Evolutionary conservation across 2,888 invertebrate species (phyloP).

Genomic region (Drosophila cracens): DNA sequence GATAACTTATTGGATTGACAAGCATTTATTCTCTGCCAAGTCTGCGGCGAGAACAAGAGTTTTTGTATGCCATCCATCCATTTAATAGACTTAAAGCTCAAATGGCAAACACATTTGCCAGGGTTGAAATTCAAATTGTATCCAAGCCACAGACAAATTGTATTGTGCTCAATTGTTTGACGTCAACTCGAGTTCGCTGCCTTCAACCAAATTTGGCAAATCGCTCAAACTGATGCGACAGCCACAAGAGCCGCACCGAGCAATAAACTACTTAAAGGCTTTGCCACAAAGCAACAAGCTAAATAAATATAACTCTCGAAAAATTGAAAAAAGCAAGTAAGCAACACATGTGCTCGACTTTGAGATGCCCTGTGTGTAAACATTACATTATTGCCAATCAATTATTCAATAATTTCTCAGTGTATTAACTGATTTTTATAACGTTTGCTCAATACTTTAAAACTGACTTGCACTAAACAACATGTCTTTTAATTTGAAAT

Average conservation of each 20-base stretch:
- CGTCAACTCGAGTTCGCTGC: conserved; percentile 40
- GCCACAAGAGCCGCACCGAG: conserved; percentile 33
- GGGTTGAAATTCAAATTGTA: conserved; percentile 22
- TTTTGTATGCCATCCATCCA: conserved; percentile 1
- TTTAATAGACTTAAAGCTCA: conserved; percentile 18
- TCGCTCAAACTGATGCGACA: conserved; percentile 49
- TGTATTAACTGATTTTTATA: neutral
- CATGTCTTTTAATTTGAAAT: neutral
- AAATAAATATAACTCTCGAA: conserved; percentile 67
- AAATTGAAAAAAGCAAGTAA: conserved; percentile 36
- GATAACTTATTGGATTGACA: neutral
- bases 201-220: conserved; percentile 44
- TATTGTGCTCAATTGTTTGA: conserved; percentile 40
- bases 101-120: conserved; percentile 17
- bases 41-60: neutral
- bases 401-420: neutral
- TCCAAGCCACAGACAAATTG: conserved; percentile 43
- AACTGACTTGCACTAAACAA: neutral
- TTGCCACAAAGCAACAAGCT: conserved; percentile 56
- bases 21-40: neutral
- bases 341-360: neutral
- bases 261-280: conserved; percentile 59
- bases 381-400: neutral
- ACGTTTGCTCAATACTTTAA: neutral
- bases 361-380: conserved; percentile 10